Evolutionary conservation across 2,888 invertebrate genomes (phyloP), one percentile per base, ranked within the genome.

Genomic region (Ophraella communa): DNA sequence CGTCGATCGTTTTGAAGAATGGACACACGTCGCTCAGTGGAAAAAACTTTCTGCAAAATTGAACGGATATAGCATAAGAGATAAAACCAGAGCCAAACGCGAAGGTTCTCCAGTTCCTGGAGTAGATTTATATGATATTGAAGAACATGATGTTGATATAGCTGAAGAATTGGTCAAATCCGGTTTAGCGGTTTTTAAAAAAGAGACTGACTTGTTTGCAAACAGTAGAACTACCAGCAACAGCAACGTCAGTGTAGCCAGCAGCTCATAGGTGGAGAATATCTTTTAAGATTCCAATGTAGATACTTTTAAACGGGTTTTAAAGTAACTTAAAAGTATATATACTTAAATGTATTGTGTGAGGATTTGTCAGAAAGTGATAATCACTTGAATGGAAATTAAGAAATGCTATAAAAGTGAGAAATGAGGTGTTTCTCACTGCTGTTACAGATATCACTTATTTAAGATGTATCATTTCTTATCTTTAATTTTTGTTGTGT

Each of bases 1-100:
- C 0, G 84, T 87, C 21, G 87, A 88, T 68, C 84, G 86, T 52
- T 91, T 92, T 73, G 91, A 91, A 76, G 89, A 90, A 71, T 84
- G 89, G 66, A 87, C 89, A 11, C 89, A 91, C 81, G 88, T 90
- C 53, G 91, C 91, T 0, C 87, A 91, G 74, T 96, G 95, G 95
- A 91, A 91, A 77, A 85, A 89, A 3, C 78, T 96, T 1, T 86
- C 90, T 56, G 93, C 94, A 0, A 88, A 88, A 73, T 90, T 93
- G 17, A 88, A 90, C 60, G 88, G 89, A 0, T 94, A 91, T 79
- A 88, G 87, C 79, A 87, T 89, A 74, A 82, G 85, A 17, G 73
- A 80, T 61, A 79, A 77, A 65, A 81, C 80, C 11, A 75, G 66
- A 76, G 84, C 76, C 78, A 87, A 70, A 72, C 86, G 90, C 55